Percentiles rank a stretch among this genome's conserved stretches.
phyloP scores from a whole-genome alignment of 2,888 invertebrate species.

The Coleophora deauratella region DNA sequence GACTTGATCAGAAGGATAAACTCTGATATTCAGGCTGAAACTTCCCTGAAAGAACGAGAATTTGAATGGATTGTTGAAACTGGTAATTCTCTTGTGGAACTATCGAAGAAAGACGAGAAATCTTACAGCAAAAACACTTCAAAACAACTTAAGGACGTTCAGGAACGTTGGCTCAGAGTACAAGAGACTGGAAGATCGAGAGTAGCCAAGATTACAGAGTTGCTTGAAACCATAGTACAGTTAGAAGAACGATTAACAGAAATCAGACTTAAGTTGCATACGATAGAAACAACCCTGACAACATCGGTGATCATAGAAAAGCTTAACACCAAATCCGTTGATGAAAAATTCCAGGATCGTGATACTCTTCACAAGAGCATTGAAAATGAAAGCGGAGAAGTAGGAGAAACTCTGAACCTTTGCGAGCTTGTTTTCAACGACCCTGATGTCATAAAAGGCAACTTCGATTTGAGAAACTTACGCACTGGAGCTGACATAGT shows the following conservation, averaged over 20 bases:
- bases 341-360: slow-evolving; percentile 80
- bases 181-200: slow-evolving; percentile 78
- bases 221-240: slow-evolving; percentile 80
- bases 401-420: slow-evolving; percentile 85
- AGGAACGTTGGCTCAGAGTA: slow-evolving; percentile 80
- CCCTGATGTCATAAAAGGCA: slow-evolving; percentile 80
- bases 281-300: slow-evolving; percentile 80
- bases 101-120: slow-evolving; percentile 76
- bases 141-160: slow-evolving; percentile 75
- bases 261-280: slow-evolving; percentile 81
- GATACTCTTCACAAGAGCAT: slow-evolving; percentile 83
- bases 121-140: slow-evolving; percentile 66
- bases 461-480: slow-evolving; percentile 80
- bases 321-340: slow-evolving; percentile 77
- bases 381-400: slow-evolving; percentile 83
- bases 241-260: slow-evolving; percentile 82
- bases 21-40: slow-evolving; percentile 83
- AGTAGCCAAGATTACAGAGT: slow-evolving; percentile 81
- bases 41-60: slow-evolving; percentile 83
- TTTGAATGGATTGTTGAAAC: slow-evolving; percentile 83
- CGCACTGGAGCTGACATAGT: slow-evolving; percentile 79
- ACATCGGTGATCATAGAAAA: slow-evolving; percentile 80
- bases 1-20: slow-evolving; percentile 82
- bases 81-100: slow-evolving; percentile 77
- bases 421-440: slow-evolving; percentile 85